A percentile compares a stretch with the other conserved stretches of the same genome.
These are phyloP conservation scores for Ailuropoda melanoleuca DNA, from an alignment of 2,113 vertebrate genomes.

Conservation along the genomic window DNA sequence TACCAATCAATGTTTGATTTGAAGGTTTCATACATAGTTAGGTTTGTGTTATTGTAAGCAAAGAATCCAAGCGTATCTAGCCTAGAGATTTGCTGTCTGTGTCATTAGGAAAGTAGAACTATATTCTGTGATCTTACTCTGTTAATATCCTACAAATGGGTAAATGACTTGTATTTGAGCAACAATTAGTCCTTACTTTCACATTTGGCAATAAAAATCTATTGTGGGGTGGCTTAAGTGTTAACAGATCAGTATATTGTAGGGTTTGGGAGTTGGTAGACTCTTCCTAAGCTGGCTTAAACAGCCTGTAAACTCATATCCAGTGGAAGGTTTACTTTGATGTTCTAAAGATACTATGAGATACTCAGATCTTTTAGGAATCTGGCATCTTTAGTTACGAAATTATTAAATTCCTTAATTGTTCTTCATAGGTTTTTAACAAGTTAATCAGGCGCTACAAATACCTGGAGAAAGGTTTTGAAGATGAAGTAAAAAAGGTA, in stretches of 20 bases:
- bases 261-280: background rate
- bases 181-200: background rate
- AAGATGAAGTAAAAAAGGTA: constrained; percentile 99
- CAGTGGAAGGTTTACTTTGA: background rate
- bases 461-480: constrained; percentile 99
- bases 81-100: background rate
- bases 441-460: constrained; percentile 99
- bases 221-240: background rate
- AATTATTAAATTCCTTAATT: constrained; percentile 20
- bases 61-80: background rate
- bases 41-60: background rate
- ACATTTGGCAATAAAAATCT: background rate
- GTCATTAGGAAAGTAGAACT: background rate
- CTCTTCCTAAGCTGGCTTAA: background rate
- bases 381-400: background rate
- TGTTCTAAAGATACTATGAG: background rate
- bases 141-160: background rate
- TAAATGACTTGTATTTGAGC: background rate
- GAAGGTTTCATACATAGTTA: background rate
- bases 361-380: background rate
- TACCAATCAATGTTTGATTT: background rate
- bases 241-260: background rate
- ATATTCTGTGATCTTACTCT: background rate
- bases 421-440: constrained; percentile 94
- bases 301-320: background rate